Base-by-base conservation (phyloP, 1,140 invertebrate species). In the Lordiphosa clarofinis region DNA sequence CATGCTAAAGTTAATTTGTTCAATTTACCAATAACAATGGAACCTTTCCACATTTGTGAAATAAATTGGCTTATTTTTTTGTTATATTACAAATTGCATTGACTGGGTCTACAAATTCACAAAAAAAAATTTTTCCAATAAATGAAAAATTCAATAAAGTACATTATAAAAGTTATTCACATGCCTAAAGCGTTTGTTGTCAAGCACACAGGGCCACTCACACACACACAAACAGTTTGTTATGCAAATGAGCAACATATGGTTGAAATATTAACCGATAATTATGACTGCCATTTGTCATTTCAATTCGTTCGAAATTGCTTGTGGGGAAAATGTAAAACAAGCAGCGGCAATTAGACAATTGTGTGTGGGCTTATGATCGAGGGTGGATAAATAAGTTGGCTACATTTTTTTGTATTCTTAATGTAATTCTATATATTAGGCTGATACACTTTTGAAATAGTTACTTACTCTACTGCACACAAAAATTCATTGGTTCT, bases 281-380 rank as follows among this genome's bases (percentile, higher is more conserved):
- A 84, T 84, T 78, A 84, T 73, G 78, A 65, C 78, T 66, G 37
- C 55, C 56, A 84, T 84, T 78, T 84, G 69, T 84, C 79, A 78
- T 66, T 63, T 62, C 57, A 71, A 74, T 81, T 81, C 67, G 60
- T 15, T 44, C 6, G 33, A 62, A 50, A 37, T 36, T 37, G 56
- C 37, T 61, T 8, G 21, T 36, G 46, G 31, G 9, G 4, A 40
- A 68, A 55, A 48, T 75, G 62, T 75, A 47, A 50, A 63, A 63
- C 56, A 75, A 62, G 48, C 52, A 57, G 59, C 33, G 53, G 37
- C 60, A 82, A 82, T 79, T 8, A 8, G 28, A 8, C 28, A 5
- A 31, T 31, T 31, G 28, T 31, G 28, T 31, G 28, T 8, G 28
- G 2, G 4, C 0, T 4, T 5, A 4, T 28, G 4, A 6, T 6